Conservation (phyloP, 2,797 vertebrate species). For the Hippoglossus hippoglossus region DNA sequence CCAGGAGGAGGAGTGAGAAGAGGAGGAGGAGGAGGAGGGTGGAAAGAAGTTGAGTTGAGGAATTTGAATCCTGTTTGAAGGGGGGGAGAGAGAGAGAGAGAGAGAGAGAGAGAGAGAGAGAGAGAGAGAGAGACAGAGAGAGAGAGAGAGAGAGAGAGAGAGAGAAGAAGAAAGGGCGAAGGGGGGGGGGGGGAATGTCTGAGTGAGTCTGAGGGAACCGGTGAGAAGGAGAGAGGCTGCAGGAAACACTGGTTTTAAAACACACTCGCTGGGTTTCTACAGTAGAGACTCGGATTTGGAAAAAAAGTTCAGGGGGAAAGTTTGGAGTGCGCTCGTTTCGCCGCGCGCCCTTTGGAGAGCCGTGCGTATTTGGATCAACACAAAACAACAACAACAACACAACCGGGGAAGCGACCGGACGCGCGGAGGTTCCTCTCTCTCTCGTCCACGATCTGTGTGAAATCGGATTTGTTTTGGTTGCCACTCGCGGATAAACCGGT, state of each 20-base stretch:
- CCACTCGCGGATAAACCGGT: neutral
- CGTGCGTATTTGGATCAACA: neutral
- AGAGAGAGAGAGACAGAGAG: conserved; percentile 14
- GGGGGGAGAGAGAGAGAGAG: conserved; percentile 51
- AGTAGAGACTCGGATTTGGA: conserved; percentile 42
- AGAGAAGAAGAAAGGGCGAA: conserved; percentile 38
- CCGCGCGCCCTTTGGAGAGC: neutral
- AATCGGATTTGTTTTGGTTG: conserved; percentile 11
- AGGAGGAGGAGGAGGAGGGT: conserved; percentile 59
- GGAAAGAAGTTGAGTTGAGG: conserved; percentile 81
- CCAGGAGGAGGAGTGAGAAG: conserved; percentile 39
- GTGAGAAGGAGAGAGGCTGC: conserved; percentile 31
- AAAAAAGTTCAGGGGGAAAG: conserved; percentile 10
- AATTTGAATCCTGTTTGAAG: conserved; percentile 83
- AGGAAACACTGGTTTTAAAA: conserved; percentile 50
- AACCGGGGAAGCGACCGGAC: neutral
- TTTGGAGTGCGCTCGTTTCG: neutral
- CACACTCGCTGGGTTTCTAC: conserved; percentile 7
- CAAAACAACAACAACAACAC: conserved; percentile 27
- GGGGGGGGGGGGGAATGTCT: conserved; percentile 29
- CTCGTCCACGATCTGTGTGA: conserved; percentile 8
- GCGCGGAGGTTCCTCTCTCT: neutral
- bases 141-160: conserved; percentile 39
- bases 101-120: conserved; percentile 36
- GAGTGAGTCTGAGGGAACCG: conserved; percentile 57